Evolutionary conservation across 2,797 vertebrate species (phyloP).

Genomic region (Hippopotamyrus pictus): DNA sequence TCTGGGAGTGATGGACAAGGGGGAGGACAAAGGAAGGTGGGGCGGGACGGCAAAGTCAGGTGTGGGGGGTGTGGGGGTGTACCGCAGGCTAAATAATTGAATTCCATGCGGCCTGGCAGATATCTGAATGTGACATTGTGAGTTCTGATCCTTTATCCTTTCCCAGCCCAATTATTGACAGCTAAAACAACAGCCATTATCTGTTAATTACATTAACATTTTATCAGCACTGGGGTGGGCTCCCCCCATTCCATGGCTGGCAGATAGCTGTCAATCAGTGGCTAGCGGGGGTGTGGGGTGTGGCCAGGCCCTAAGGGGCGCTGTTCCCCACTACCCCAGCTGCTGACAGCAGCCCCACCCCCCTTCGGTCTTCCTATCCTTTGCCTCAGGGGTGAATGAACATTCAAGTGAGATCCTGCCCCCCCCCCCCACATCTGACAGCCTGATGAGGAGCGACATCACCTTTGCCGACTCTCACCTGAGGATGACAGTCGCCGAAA

Average conservation of each 20-base stretch:
- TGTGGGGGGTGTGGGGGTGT: conserved; percentile 19
- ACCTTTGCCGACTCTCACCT: conserved; percentile 47
- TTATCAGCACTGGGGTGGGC: conserved; percentile 63
- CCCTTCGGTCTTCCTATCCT: conserved; percentile 21
- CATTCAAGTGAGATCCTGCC: conserved; percentile 32
- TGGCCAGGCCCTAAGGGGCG: conserved; percentile 43
- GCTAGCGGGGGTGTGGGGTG: conserved; percentile 26
- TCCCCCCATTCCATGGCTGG: conserved; percentile 59
- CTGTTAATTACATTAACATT: conserved; percentile 85
- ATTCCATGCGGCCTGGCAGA: conserved; percentile 73
- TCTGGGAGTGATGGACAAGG: conserved; percentile 30
- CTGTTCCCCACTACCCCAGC: conserved; percentile 41
- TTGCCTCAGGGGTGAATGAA: conserved; percentile 50
- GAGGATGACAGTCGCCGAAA: background rate
- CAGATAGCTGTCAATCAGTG: conserved; percentile 72
- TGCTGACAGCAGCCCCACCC: conserved; percentile 35
- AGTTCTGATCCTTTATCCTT: conserved; percentile 69
- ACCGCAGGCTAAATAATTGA: conserved; percentile 61
- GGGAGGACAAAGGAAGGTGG: conserved; percentile 35
- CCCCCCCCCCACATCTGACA: conserved; percentile 41
- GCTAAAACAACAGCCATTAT: conserved; percentile 81
- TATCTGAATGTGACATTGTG: conserved; percentile 80
- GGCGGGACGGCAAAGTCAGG: conserved; percentile 26
- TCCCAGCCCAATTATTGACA: conserved; percentile 68
- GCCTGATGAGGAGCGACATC: conserved; percentile 59